Evolutionary conservation across 2,888 invertebrate species (phyloP), one percentile per base, ranked within the genome.

Genomic region (Timema cristinae): DNA sequence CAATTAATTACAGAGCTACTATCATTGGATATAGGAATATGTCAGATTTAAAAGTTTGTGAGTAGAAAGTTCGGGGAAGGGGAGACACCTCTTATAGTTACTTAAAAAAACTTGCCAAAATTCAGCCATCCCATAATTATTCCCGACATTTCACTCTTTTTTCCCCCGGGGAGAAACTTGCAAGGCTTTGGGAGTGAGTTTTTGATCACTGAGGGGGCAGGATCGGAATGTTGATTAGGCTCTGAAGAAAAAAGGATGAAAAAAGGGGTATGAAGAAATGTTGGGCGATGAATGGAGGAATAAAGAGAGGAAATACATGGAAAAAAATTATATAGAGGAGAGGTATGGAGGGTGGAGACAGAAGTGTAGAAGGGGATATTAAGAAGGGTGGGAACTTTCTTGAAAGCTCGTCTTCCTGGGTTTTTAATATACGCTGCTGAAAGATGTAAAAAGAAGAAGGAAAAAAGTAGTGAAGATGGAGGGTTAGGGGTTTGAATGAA

Each of bases 401-500:
- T 71, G 66, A 71, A 70, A 73, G 71, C 66, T 59, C 68, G 63
- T 70, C 73, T 72, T 67, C 56, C 50, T 13, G 61, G 56, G 66
- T 73, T 72, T 73, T 73, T 69, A 73, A 73, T 73, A 71, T 73
- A 73, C 66, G 67, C 67, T 66, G 9, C 13, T 50, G 63, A 50
- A 51, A 67, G 66, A 68, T 16, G 54, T 15, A 48, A 52, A 51
- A 66, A 32, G n/a, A 51, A 61, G 69, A n/a, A 32, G 66, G 56
- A 10, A 10, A 32, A 32, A 32, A 32, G 32, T 32, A 32, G 32
- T 32, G 32, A 15, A 74, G 67, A 69, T 72, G 66, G 74, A 63
- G 75, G 75, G 77, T 75, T 76, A 77, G 79, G 78, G 76, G 78
- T 79, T 80, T 80, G 80, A 82, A 4, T 51, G 70, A 71, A 67